These are phyloP conservation scores for Actenoides hombroni DNA, from an alignment of 2,113 vertebrate species.

Conservation along the genomic window DNA sequence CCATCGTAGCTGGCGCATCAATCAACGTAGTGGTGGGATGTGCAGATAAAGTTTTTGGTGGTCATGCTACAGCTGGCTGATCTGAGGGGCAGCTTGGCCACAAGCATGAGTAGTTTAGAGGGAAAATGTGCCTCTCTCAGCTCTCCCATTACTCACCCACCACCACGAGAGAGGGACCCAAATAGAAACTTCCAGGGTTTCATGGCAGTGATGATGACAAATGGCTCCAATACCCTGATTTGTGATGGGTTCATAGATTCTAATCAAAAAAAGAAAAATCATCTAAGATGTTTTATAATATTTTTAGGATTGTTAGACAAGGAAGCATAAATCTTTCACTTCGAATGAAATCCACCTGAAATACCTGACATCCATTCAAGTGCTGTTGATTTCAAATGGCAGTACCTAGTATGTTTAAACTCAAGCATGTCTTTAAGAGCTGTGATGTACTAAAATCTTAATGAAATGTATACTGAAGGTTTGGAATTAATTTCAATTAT, in stretches of 20 bases:
- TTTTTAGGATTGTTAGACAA: background rate
- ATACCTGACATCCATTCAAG: background rate
- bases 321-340: background rate
- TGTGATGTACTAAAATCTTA: background rate
- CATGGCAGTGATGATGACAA: background rate
- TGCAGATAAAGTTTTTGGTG: background rate
- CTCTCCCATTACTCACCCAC: background rate
- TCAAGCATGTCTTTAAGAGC: background rate
- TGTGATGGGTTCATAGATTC: background rate
- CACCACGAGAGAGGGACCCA: background rate
- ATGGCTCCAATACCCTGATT: background rate
- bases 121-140: accelerated
- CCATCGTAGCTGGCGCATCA: accelerated
- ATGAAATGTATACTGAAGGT: background rate
- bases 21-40: accelerated
- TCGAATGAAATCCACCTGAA: slow-evolving; percentile 13
- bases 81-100: background rate
- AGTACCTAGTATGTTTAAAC: background rate
- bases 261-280: background rate
- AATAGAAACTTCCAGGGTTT: background rate
- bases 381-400: background rate
- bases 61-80: background rate
- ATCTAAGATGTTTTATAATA: background rate
- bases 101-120: background rate
- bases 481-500: background rate